Evolutionary conservation across 2,797 vertebrate genomes (phyloP), one percentile per base, ranked within the genome.

Genomic region (Enoplosus armatus): DNA sequence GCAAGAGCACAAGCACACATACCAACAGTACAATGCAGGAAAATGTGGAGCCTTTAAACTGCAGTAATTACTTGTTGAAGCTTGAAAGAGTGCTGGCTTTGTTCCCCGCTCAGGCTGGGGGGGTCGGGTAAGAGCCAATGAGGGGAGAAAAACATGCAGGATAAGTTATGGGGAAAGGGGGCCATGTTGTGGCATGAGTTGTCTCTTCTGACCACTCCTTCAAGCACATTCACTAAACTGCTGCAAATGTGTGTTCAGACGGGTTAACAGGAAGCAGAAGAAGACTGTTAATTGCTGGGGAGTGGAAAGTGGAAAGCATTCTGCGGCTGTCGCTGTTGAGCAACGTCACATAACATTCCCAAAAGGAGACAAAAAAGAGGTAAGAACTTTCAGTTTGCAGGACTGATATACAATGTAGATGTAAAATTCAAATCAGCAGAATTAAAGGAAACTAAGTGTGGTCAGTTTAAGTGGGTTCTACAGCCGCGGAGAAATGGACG

Each of bases 51-150:
- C 24, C 10, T 80, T 66, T 81, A 87, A 92, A 90, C 77, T 59
- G 80, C 48, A 35, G 45, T 88, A 72, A 90, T 91, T 86, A 73
- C 37, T 79, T 72, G 59, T 74, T 58, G 47, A 77, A 67, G 62
- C 72, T 73, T 47, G 65, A n/a, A 91, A 89, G 90, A 92, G 78
- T 80, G 82, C 85, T 86, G 67, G 89, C 91, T 94, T 94, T 94
- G 91, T 93, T 91, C 80, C 79, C 68, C 26, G 65, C 58, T 77
- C 64, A 27, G 68, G 8, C 71, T 65, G 82, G 81, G 85, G 15
- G 77, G 75, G 29, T 22, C 63, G 66, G 47, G 65, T 39, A n/a
- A 41, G 72, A 81, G 58, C 89, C 89, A 88, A 87, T 86, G 77
- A 86, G 88, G 77, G 63, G 53, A 76, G 48, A 53, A 72, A 75